Evolutionary conservation across 1,140 invertebrate species (phyloP).

Genomic region (Eurytemora carolleeae): DNA sequence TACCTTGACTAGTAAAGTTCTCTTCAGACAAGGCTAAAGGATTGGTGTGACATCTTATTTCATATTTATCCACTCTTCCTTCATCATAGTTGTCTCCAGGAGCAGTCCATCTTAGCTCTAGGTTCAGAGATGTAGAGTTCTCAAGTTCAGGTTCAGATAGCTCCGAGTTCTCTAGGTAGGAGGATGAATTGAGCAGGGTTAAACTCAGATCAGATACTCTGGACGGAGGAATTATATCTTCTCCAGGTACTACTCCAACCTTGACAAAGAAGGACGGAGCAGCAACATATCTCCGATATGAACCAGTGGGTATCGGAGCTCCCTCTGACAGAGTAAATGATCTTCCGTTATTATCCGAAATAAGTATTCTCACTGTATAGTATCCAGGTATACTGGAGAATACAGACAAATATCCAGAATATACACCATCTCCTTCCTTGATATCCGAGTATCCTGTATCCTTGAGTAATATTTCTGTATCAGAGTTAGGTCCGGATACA

Average conservation of each 20-base stretch:
- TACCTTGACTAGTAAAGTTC: neutral
- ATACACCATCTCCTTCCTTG: slow-evolving; percentile 21
- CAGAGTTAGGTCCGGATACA: neutral
- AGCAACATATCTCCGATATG: neutral
- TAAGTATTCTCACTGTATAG: slow-evolving; percentile 20
- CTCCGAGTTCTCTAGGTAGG: slow-evolving; percentile 19
- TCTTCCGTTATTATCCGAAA: slow-evolving; percentile 20
- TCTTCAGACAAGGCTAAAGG: slow-evolving; percentile 17
- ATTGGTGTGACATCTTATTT: slow-evolving; percentile 22
- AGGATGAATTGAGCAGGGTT: slow-evolving; percentile 19
- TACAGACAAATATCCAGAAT: slow-evolving; percentile 22
- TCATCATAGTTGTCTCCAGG: slow-evolving; percentile 24
- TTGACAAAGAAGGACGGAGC: neutral
- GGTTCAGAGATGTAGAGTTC: slow-evolving; percentile 17
- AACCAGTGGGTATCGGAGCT: neutral
- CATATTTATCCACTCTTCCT: slow-evolving; percentile 21
- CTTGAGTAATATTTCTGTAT: neutral
- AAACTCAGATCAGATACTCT: slow-evolving; percentile 19
- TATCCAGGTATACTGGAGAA: slow-evolving; percentile 21
- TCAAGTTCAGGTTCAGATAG: slow-evolving; percentile 19
- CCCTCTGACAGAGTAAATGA: neutral
- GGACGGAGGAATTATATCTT: neutral
- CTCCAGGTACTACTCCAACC: neutral
- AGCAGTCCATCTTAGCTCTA: slow-evolving; percentile 23
- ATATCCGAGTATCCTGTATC: slow-evolving; percentile 19